Evolutionary conservation across 2,113 vertebrate species (phyloP).

Genomic region (Mohoua ochrocephala): DNA sequence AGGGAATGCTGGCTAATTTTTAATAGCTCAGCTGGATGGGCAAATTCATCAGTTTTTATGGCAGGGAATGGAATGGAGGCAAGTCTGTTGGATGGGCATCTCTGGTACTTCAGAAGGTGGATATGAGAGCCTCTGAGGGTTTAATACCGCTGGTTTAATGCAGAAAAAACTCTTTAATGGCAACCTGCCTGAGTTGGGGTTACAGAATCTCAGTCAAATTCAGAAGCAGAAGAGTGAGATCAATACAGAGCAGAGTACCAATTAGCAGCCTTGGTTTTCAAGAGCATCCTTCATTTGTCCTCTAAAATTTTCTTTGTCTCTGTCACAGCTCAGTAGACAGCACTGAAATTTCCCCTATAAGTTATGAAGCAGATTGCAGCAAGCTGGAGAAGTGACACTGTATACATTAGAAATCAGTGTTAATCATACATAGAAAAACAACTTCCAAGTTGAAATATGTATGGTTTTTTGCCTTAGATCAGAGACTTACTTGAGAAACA

Average conservation of each 20-base stretch:
- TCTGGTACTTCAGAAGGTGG: neutral
- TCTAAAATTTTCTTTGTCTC: slow-evolving; percentile 22
- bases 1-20: neutral
- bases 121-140: neutral
- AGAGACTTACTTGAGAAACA: neutral
- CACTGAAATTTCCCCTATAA: neutral
- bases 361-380: neutral
- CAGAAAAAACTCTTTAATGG: neutral
- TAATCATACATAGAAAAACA: neutral
- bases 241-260: neutral
- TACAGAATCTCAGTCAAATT: neutral
- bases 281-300: slow-evolving; percentile 1
- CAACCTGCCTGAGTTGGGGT: neutral
- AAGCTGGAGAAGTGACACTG: neutral
- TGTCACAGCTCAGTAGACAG: neutral
- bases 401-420: neutral
- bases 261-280: neutral
- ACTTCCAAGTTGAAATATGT: neutral
- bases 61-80: neutral
- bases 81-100: neutral
- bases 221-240: neutral
- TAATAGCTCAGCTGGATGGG: neutral
- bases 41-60: neutral
- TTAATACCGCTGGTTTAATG: neutral
- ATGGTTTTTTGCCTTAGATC: neutral